Conservation (phyloP, 2,797 vertebrate species). For the Epinephelus awoara region DNA sequence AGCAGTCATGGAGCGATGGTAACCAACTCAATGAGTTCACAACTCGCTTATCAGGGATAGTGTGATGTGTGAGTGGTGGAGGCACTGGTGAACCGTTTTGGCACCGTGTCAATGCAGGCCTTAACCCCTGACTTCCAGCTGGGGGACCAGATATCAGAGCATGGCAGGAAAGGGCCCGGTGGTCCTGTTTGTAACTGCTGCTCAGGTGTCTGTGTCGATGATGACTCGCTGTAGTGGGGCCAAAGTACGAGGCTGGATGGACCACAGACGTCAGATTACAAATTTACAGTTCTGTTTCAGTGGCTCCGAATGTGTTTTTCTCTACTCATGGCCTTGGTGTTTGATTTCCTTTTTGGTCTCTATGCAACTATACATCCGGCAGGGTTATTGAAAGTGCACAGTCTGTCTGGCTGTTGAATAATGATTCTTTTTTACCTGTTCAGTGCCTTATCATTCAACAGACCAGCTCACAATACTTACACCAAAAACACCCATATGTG, state of each 20-base stretch:
- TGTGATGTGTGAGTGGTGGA: slow-evolving; percentile 59
- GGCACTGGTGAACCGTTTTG: slow-evolving; percentile 66
- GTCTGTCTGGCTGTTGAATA: slow-evolving; percentile 18
- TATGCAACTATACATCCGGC: slow-evolving; percentile 57
- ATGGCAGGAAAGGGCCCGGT: slow-evolving; percentile 67
- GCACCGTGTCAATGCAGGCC: slow-evolving; percentile 73
- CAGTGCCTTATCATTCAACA: not conserved
- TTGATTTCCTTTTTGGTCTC: slow-evolving; percentile 73
- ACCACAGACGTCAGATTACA: slow-evolving; percentile 48
- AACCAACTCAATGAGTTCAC: slow-evolving; percentile 21
- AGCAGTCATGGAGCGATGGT: slow-evolving; percentile 3
- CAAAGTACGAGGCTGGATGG: slow-evolving; percentile 65
- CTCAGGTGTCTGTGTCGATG: slow-evolving; percentile 75
- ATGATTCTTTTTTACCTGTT: slow-evolving; percentile 27
- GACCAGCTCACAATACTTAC: not conserved
- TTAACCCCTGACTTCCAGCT: slow-evolving; percentile 82
- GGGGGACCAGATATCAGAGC: slow-evolving; percentile 71
- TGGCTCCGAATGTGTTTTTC: slow-evolving; percentile 66
- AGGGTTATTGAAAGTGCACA: slow-evolving; percentile 55
- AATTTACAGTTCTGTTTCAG: slow-evolving; percentile 62
- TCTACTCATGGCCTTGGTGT: slow-evolving; percentile 64
- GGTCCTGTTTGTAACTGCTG: slow-evolving; percentile 63
- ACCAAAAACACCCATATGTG: slow-evolving; percentile 3
- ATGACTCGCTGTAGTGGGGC: slow-evolving; percentile 53
- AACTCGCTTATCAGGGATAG: slow-evolving; percentile 34